Base-by-base conservation (phyloP, 64 coral and sea anemone genomes). In the Pocillopora damicornis region DNA sequence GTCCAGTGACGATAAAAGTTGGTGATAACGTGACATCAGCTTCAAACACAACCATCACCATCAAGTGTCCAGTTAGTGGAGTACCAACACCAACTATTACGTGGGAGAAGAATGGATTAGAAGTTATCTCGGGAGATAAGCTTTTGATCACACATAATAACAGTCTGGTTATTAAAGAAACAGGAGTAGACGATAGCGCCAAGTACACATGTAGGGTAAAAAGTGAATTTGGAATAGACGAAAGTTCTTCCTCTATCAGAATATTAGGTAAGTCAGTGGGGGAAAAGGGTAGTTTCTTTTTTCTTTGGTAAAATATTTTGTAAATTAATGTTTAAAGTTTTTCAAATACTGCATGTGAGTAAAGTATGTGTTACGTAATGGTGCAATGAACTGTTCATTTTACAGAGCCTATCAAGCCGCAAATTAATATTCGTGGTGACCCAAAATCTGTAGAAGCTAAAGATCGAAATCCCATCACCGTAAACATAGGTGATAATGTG, bases 91-190 rank as follows among this genome's bases (percentile, higher is more conserved):
- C 97, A 18, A 18, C 78, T 35, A 66, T 93, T 15, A 81, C 88
- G 17, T 99, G 97, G 97, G 62, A 34, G 8, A 99, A 99, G 76
- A 88, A 93, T 72, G 93, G 91, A 22, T n/a, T 58, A 63, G 62
- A 82, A 15, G n/a, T 99, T n/a, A 59, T 20, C 35, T 36, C 38
- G 25, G 91, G 35, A 5, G 35, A 38, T 0, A 58, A 35, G 14
- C 14, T 89, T 71, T 67, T 72, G 15, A 17, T 90, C 42, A 79
- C 76, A 61, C 68, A 35, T 57, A 68, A 96, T 30, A 88, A 84
- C 15, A 63, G 91, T 73, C 86, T 96, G 15, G 86, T 79, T 17
- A 83, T 96, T 5, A 76, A 59, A 36, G 36, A 89, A 60, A 67
- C 83, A n/a, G 45, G 1, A 7, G 45, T 15, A 38, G 69, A 23